A percentile compares a stretch with the other conserved stretches of the same genome.
phyloP scores from a whole-genome alignment of 53 echinoderm and acorn worm species.

The Temnopleurus reevesii region DNA sequence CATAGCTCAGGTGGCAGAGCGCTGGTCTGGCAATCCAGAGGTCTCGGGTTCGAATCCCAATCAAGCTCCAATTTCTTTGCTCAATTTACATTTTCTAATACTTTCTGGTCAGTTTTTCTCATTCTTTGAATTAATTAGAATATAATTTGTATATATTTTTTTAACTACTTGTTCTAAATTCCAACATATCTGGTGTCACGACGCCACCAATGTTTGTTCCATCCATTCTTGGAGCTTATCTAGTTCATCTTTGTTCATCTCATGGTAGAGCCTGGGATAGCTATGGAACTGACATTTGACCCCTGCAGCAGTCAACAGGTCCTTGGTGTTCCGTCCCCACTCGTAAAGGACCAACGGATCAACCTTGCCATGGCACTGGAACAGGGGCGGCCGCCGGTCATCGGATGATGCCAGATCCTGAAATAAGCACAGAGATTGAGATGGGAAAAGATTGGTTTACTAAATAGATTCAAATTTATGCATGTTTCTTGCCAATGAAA shows the following conservation, averaged over 20 bases:
- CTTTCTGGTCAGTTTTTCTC: too few relatives aligned
- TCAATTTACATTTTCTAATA: too few relatives aligned
- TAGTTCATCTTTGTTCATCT: conserved; percentile 71
- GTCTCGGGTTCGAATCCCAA: too few relatives aligned
- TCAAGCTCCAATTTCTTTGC: too few relatives aligned
- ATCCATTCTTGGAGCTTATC: conserved; percentile 80
- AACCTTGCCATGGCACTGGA: conserved; percentile 75
- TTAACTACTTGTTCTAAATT: too few relatives aligned
- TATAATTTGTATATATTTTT: too few relatives aligned
- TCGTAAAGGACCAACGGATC: conserved; percentile 73
- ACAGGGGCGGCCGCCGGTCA: conserved; percentile 68
- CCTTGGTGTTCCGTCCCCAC: conserved; percentile 71
- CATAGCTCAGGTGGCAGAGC: too few relatives aligned
- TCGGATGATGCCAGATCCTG: conserved; percentile 3
- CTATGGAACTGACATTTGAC: conserved; percentile 75
- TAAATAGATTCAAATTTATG: too few relatives aligned
- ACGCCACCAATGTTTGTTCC: neutral
- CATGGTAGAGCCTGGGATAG: conserved; percentile 78
- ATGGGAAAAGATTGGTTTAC: neutral
- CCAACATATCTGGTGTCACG: neutral
- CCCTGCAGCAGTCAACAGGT: conserved; percentile 33
- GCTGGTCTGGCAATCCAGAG: too few relatives aligned
- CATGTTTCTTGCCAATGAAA: neutral
- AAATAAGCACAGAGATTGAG: neutral
- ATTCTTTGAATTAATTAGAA: too few relatives aligned